Evolutionary conservation across 2,888 invertebrate species (phyloP), one percentile per base, ranked within the genome.

Genomic region (Amblyjoppa fuscipennis): DNA sequence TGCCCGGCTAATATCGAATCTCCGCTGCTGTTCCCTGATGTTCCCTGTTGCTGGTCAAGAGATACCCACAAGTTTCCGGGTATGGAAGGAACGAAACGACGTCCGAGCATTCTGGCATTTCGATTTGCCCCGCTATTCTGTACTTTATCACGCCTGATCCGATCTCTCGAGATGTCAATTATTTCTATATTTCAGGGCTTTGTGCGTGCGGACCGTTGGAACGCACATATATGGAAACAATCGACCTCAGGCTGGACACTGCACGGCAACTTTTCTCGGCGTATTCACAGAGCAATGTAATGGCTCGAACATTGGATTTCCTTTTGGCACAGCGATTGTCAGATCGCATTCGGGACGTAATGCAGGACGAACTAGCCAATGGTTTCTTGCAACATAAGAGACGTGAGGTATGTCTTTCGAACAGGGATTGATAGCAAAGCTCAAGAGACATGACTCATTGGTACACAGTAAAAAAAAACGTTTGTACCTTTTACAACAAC

Each of bases 121-220:
- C 81, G 70, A 78, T 74, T 49, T 77, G 70, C 75, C 69, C 74
- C 69, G 61, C 74, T 74, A 82, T 83, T 76, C 74, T 51, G 61
- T 61, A 87, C 80, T 85, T 85, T 83, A 85, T 83, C 83, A 83
- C 85, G 83, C 83, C 83, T 74, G 85, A 85, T 85, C 73, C 83
- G 80, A 85, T 85, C 85, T 71, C 73, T 73, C 76, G 59, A 82
- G 70, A 83, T 85, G 85, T 85, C 85, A 85, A 85, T 86, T 86
- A 86, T 86, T 86, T 86, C 73, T 74, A 80, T 78, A 74, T 81
- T 83, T 74, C 51, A 31, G 28, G 45, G 31, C 76, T 51, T 70
- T 78, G 56, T 68, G 68, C 78, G 73, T 77, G 77, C 80, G 45
- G 41, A 69, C 56, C 41, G 70, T 78, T 69, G 45, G 28, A 70